Conservation (phyloP, 2,888 invertebrate genomes). For the Lypha dubia region DNA sequence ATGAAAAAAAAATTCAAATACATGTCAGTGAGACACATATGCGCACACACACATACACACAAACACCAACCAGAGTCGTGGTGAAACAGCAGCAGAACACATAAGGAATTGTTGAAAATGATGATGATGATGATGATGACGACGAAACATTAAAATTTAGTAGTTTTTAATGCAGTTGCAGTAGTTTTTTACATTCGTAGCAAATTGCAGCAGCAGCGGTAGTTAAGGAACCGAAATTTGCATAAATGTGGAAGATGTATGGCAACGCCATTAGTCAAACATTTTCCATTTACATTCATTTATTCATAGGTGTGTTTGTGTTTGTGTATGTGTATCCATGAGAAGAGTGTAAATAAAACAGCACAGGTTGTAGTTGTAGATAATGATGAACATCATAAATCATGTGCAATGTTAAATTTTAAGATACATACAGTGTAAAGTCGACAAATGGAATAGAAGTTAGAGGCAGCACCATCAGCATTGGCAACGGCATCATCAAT, state of each 20-base stretch:
- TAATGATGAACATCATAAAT: constrained; percentile 52
- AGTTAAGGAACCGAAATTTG: constrained; percentile 14
- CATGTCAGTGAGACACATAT: constrained; percentile 44
- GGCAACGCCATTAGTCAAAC: constrained; percentile 47
- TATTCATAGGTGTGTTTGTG: neutral
- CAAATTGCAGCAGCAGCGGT: neutral
- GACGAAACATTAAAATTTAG: constrained; percentile 36
- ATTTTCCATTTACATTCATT: constrained; percentile 2
- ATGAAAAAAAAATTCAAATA: constrained; percentile 47
- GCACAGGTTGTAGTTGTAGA: constrained; percentile 10
- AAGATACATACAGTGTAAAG: constrained; percentile 5
- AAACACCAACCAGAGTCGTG: neutral
- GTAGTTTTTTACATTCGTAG: neutral
- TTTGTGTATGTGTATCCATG: neutral
- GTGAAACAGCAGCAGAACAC: constrained; percentile 14
- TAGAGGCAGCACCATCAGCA: too few species aligned
- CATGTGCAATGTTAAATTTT: neutral
- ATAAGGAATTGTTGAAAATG: constrained; percentile 24
- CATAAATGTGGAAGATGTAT: constrained; percentile 31
- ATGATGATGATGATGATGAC: constrained; percentile 45
- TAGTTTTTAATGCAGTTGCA: constrained; percentile 15
- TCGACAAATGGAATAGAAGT: constrained; percentile 11
- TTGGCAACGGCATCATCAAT: too few species aligned
- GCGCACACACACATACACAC: too few species aligned
- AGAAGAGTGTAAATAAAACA: neutral